Conservation (phyloP, 2,888 invertebrate genomes). For the Macrosoma leucophasiata region DNA sequence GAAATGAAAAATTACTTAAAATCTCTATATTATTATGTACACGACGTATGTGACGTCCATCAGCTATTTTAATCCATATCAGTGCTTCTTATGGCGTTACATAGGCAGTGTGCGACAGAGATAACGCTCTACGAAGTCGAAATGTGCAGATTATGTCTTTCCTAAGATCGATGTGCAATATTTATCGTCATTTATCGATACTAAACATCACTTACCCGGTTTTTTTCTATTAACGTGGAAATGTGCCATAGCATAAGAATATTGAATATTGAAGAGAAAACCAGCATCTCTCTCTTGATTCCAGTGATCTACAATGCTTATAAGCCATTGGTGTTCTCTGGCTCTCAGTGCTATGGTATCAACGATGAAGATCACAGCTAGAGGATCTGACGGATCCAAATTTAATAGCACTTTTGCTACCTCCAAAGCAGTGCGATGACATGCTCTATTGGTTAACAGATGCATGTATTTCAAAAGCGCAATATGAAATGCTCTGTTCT, state of each 20-base stretch:
- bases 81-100: no score
- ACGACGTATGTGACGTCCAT: no score
- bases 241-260: slow-evolving; percentile 45
- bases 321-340: slow-evolving; percentile 83
- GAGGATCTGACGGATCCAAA: slow-evolving; percentile 85
- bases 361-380: slow-evolving; percentile 82
- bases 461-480: slow-evolving; percentile 85
- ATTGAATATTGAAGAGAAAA: slow-evolving; percentile 45
- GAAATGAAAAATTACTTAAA: no score
- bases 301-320: slow-evolving; percentile 37
- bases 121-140: no score
- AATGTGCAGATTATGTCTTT: no score
- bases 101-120: no score
- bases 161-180: no score
- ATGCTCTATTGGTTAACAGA: slow-evolving; percentile 85
- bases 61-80: no score
- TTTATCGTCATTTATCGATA: no score
- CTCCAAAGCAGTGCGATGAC: slow-evolving; percentile 90
- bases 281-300: slow-evolving; percentile 30
- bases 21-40: no score
- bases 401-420: slow-evolving; percentile 87
- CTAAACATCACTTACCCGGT: no score
- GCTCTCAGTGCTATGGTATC: slow-evolving; percentile 88
- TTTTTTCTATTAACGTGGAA: slow-evolving; percentile 39
- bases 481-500: slow-evolving; percentile 67